Evolutionary conservation across 2,888 invertebrate genomes (phyloP).

Genomic region (Cantharis rustica): DNA sequence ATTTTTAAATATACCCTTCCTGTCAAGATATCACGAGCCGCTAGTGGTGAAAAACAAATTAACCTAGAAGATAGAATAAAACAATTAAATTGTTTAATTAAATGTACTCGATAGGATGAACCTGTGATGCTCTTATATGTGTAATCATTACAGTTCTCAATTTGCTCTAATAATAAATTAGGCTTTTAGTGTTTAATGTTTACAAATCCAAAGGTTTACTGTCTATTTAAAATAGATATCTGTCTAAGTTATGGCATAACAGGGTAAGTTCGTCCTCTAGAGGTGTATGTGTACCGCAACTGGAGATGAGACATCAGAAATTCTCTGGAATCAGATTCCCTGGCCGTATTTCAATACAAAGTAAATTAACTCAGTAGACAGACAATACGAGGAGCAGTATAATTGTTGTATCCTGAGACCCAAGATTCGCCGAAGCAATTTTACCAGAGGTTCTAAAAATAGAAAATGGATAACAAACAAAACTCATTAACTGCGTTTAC

Average conservation of each 20-base stretch:
- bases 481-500: background rate
- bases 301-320: constrained; percentile 33
- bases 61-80: background rate
- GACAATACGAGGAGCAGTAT: constrained; percentile 38
- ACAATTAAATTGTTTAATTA: background rate
- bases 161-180: background rate
- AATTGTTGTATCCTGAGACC: constrained; percentile 38
- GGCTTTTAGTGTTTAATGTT: background rate
- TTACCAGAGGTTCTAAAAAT: constrained; percentile 23
- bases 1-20: background rate
- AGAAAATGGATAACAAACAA: constrained; percentile 7
- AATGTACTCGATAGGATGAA: background rate
- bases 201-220: constrained; percentile 3
- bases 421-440: constrained; percentile 24
- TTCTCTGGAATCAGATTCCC: constrained; percentile 39
- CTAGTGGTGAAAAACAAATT: background rate
- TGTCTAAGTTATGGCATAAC: constrained; percentile 5
- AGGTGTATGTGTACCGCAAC: constrained; percentile 32
- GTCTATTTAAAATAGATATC: constrained; percentile 13
- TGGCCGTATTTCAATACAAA: constrained; percentile 44
- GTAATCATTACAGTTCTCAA: background rate
- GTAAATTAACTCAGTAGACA: constrained; percentile 43
- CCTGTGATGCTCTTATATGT: background rate
- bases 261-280: constrained; percentile 24
- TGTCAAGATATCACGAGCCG: background rate